Base-by-base conservation (phyloP, 1,140 invertebrate genomes). In the Orussus abietinus region DNA sequence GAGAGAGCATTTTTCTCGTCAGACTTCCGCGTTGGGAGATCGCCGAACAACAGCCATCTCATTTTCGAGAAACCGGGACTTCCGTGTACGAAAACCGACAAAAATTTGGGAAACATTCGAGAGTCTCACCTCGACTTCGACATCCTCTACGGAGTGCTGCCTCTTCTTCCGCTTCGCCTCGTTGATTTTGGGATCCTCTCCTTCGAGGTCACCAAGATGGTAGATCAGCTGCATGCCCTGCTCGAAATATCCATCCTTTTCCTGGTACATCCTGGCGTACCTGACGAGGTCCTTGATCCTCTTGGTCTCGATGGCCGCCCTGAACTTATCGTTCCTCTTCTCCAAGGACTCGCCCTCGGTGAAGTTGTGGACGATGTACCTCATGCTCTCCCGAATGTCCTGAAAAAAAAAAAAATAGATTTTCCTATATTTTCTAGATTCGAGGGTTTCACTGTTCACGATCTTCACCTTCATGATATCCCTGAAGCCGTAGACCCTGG, bases 211-310 rank as follows among this genome's bases (percentile, higher is more conserved):
- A 1, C 66, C 67, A n/a, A 64, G 71, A 45, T 73, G 69, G 51
- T 71, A 73, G 17, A 69, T 55, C 30, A 73, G 32, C 32, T 68
- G 60, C 60, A 73, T 66, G 20, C 68, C 69, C 36, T 72, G 57
- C 25, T 73, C 70, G 40, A 62, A 73, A 34, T 62, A 73, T 2
- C 70, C 70, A n/a, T 72, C 49, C 18, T 61, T 49, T 38, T 73
- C 70, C 38, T 71, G 61, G 34, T 65, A 63, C 14, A 59, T 46
- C 22, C 44, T 62, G 11, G 70, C 70, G 49, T 73, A 73, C 25
- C 70, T 57, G 1, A 55, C 39, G n/a, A 71, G 34, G 22, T 69
- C 62, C 18, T 62, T 52, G 26, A 71, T 57, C 25, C 53, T 60
- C 15, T 56, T 61, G 0, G 59, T 46, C 35, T 68, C 57, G 2